A percentile compares a stretch with the other conserved stretches of the same genome.
These are phyloP conservation scores for Leucosticte australis DNA, from an alignment of 2,113 vertebrate genomes.

Conservation along the genomic window DNA sequence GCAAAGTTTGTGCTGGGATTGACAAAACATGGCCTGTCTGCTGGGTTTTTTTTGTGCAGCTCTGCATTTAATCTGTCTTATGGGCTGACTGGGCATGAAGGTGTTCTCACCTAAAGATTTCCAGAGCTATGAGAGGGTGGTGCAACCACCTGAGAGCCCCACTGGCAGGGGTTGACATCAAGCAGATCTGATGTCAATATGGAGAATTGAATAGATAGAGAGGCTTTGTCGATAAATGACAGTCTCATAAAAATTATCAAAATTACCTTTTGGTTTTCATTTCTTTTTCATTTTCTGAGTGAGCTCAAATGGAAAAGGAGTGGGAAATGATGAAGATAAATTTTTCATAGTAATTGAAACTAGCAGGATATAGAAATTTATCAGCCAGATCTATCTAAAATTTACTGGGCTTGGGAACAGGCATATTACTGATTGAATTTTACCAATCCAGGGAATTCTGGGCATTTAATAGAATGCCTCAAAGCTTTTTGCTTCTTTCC, in stretches of 20 bases:
- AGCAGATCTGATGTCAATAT: not conserved
- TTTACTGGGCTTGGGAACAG: not conserved
- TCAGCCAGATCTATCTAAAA: not conserved
- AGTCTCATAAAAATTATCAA: not conserved
- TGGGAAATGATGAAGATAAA: not conserved
- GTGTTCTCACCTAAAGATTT: not conserved
- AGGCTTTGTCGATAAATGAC: not conserved
- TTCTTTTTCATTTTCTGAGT: not conserved
- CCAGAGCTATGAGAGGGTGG: not conserved
- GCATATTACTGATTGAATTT: not conserved
- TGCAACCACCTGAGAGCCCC: not conserved
- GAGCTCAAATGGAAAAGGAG: not conserved
- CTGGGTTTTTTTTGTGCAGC: not conserved
- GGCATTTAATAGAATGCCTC: not conserved
- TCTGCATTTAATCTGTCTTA: not conserved
- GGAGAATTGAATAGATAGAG: not conserved
- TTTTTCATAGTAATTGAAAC: not conserved
- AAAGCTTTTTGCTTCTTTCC: not conserved
- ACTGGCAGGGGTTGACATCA: not conserved
- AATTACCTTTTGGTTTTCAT: not conserved
- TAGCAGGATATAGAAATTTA: not conserved
- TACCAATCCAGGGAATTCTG: not conserved
- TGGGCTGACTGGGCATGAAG: not conserved
- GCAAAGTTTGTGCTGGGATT: not conserved
- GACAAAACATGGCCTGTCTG: constrained; percentile 6